Percentiles rank a stretch among this genome's conserved stretches.
Evolutionary conservation across 2,797 vertebrate genomes (phyloP).

Genomic region (Clarias platycephalus): DNA sequence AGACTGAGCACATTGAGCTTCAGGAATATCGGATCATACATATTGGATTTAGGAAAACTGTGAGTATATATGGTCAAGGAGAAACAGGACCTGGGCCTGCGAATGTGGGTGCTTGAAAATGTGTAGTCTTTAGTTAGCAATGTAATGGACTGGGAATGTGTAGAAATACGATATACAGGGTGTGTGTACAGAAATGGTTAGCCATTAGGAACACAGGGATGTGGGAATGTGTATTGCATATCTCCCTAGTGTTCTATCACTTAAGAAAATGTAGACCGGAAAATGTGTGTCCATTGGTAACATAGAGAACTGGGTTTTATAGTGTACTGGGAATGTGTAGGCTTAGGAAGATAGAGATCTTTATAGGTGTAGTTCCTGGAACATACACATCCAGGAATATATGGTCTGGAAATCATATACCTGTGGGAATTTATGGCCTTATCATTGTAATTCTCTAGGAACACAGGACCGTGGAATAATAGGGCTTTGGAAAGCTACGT

Average conservation of each 20-base stretch:
- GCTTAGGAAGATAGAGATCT: neutral
- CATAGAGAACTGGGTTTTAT: neutral
- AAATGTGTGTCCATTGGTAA: neutral
- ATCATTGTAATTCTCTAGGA: too few relatives aligned
- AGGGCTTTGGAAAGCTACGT: neutral
- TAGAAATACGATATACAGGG: neutral
- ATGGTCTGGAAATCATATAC: neutral
- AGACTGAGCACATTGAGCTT: neutral
- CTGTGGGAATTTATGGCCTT: neutral
- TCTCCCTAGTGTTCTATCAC: too few relatives aligned
- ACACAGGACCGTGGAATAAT: neutral
- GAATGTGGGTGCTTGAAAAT: neutral
- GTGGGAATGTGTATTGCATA: neutral
- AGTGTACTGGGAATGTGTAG: too few relatives aligned
- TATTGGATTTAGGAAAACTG: too few relatives aligned
- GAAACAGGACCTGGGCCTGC: neutral
- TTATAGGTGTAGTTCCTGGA: neutral
- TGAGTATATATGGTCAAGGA: neutral
- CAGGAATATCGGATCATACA: neutral
- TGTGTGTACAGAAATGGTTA: too few relatives aligned
- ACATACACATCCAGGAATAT: neutral
- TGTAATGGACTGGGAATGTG: too few relatives aligned
- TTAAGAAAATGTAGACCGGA: neutral
- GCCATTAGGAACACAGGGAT: neutral
- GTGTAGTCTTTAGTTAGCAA: too few relatives aligned